Base-by-base conservation (phyloP, 2,888 invertebrate species). In the Anodontia alba region DNA sequence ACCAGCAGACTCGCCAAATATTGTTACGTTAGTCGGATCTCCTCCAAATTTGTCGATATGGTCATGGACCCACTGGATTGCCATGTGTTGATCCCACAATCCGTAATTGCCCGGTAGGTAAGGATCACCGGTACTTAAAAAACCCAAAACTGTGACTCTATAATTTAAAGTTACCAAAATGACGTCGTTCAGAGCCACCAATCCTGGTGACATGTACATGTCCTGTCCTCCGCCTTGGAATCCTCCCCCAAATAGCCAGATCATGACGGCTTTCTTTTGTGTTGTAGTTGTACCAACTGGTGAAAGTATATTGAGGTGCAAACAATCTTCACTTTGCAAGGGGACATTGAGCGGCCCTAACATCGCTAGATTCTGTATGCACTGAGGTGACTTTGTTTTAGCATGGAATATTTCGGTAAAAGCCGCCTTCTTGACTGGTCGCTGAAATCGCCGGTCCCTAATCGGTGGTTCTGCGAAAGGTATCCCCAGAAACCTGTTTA, bases 141-240 rank as follows among this genome's bases (percentile, higher is more conserved):
- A 78, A 54, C 78, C 78, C n/a, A 73, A 33, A 26, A 57, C 62
- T 15, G 73, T 68, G 0, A 78, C 3, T 10, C 78, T 31, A 57
- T 73, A 78, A 54, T 78, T 73, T 1, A 78, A 8, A 33, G 78
- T 78, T 0, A 78, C 78, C 1, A 73, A 68, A 20, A 78, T 69
- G 8, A 78, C 73, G 46, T 78, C 73, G 31, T 46, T 36, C 8
- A 49, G 15, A 7, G 73, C 73, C 23, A 54, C 69, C 7, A 78
- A n/a, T 7, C 46, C 36, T 8, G 33, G 54, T 12, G 49, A 8
- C n/a, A n/a, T 43, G 54, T 46, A 78, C 23, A n/a, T 1, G 31
- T 73, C 23, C 17, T 42, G 20, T 5, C 10, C 33, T 23, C 73
- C 78, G 0, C 33, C n/a, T 0, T 73, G 2, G 54, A 78, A 73